A percentile compares a stretch with the other conserved stretches of the same genome.
These are phyloP conservation scores for Coleophora flavipennella DNA, from an alignment of 2,888 invertebrate species.

Conservation along the genomic window DNA sequence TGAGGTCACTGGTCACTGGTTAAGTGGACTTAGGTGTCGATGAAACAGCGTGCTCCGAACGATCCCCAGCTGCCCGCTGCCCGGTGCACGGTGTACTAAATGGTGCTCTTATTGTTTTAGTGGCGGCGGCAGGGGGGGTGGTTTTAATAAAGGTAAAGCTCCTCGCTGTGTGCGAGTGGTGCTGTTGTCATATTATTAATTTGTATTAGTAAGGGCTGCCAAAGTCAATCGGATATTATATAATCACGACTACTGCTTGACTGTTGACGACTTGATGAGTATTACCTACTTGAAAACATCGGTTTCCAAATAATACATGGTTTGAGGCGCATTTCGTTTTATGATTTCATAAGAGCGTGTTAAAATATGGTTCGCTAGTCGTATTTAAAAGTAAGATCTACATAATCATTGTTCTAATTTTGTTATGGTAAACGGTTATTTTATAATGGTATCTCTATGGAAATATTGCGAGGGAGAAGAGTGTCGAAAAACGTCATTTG, in stretches of 20 bases:
- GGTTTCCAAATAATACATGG: not conserved
- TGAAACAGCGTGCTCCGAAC: constrained; percentile 72
- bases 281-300: not conserved
- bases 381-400: no score
- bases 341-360: no score
- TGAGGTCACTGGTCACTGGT: constrained; percentile 67
- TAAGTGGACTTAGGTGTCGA: constrained; percentile 63
- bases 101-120: constrained; percentile 89
- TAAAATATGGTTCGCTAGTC: no score
- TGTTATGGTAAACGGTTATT: no score
- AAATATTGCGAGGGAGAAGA: no score
- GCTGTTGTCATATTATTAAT: constrained; percentile 78
- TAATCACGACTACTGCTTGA: constrained; percentile 22
- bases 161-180: constrained; percentile 81
- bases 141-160: constrained; percentile 97
- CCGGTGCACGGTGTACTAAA: constrained; percentile 81
- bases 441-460: no score
- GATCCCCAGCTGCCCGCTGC: constrained; percentile 68
- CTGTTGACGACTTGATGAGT: constrained; percentile 30
- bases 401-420: no score
- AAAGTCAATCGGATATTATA: constrained; percentile 28
- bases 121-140: constrained; percentile 95
- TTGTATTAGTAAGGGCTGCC: constrained; percentile 68
- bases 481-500: no score
- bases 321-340: no score